These are phyloP conservation scores for Lypha dubia DNA, from an alignment of 2,888 invertebrate genomes.

Conservation along the genomic window DNA sequence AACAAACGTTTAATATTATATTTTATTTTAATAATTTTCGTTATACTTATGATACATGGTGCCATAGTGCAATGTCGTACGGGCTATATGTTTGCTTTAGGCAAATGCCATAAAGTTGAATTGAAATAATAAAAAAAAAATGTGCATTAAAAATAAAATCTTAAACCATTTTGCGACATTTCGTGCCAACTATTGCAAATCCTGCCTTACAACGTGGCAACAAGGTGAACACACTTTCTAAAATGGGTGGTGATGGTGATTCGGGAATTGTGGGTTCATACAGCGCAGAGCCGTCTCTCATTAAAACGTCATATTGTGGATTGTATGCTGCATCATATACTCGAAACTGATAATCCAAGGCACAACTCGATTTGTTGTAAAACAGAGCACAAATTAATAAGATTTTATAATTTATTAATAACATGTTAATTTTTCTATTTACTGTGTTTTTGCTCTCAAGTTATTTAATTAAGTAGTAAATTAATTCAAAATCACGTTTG, in stretches of 20 bases:
- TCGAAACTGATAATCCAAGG: background rate
- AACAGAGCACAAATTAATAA: slow-evolving; percentile 15
- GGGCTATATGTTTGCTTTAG: slow-evolving; percentile 63
- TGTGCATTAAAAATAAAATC: background rate
- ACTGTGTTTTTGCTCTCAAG: background rate
- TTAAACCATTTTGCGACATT: slow-evolving; percentile 71
- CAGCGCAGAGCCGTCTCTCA: background rate
- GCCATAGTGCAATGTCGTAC: slow-evolving; percentile 65
- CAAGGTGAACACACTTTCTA: slow-evolving; percentile 63
- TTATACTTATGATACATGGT: slow-evolving; percentile 55
- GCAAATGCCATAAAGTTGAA: slow-evolving; percentile 74
- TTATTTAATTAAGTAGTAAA: slow-evolving; percentile 7
- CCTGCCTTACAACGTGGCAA: slow-evolving; percentile 68
- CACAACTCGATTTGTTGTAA: background rate
- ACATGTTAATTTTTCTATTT: slow-evolving; percentile 21
- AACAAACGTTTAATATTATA: slow-evolving; percentile 19
- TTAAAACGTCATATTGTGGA: background rate
- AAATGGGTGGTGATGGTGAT: slow-evolving; percentile 5
- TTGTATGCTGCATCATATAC: background rate
- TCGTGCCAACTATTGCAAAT: slow-evolving; percentile 38
- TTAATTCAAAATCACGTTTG: slow-evolving; percentile 50
- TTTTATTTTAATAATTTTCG: slow-evolving; percentile 24
- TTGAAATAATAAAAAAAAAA: background rate
- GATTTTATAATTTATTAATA: slow-evolving; percentile 19
- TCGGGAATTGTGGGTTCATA: background rate